Evolutionary conservation across 2,797 vertebrate genomes (phyloP).

Genomic region (Tenualosa ilisha): DNA sequence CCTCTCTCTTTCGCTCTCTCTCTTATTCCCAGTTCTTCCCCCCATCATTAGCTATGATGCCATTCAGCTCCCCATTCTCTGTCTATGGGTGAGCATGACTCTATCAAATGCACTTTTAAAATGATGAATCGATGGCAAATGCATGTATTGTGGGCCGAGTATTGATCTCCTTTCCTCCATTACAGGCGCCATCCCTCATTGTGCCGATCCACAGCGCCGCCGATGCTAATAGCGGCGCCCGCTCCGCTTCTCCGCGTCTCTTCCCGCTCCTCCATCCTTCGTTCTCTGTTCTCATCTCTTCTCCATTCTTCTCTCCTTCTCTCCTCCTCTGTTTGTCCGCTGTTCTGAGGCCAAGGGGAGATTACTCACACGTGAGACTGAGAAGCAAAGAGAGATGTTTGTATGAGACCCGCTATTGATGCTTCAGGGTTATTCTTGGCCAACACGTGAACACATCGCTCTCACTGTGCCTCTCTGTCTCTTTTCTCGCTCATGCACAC

Average conservation of each 20-base stretch:
- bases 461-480: background rate
- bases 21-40: background rate
- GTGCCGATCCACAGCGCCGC: background rate
- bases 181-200: background rate
- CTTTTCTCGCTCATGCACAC: background rate
- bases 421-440: background rate
- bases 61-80: background rate
- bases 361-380: background rate
- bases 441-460: background rate
- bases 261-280: slow-evolving; percentile 6
- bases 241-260: slow-evolving; percentile 9
- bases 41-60: background rate
- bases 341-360: no score
- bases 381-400: background rate
- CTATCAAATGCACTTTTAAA: background rate
- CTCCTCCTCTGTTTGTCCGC: background rate
- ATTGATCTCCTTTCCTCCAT: background rate
- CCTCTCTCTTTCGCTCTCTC: background rate
- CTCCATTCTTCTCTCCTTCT: background rate
- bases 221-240: background rate
- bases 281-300: background rate
- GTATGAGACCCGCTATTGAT: background rate
- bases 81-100: background rate
- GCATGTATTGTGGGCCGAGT: background rate
- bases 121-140: background rate